These are phyloP conservation scores for Rhegmatorhina hoffmannsi DNA, from an alignment of 2,113 vertebrate species.

Conservation along the genomic window DNA sequence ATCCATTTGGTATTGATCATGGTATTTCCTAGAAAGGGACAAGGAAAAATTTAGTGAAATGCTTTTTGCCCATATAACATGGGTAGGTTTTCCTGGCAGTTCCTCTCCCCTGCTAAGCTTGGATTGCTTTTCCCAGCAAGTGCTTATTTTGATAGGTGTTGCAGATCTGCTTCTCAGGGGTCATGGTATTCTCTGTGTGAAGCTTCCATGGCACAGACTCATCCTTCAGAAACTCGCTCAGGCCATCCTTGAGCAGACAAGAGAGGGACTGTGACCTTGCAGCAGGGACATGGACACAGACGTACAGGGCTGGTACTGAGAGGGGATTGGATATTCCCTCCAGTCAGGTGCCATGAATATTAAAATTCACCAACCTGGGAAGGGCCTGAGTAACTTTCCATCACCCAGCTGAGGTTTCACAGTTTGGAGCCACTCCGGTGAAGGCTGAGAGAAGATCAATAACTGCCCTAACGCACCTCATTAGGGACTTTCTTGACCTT, in stretches of 20 bases:
- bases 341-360: neutral
- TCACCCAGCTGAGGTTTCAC: neutral
- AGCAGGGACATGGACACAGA: neutral
- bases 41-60: neutral
- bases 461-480: neutral
- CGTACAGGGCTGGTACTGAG: fast-evolving
- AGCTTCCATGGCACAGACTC: neutral
- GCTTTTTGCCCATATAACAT: neutral
- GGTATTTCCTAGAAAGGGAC: neutral
- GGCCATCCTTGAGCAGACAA: neutral
- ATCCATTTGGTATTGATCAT: neutral
- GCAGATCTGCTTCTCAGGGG: neutral
- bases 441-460: conserved; percentile 40
- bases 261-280: neutral
- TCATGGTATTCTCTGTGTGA: neutral
- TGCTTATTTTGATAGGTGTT: neutral
- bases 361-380: neutral
- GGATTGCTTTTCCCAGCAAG: neutral
- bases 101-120: neutral
- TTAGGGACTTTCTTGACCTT: conserved; percentile 34
- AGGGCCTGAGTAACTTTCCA: conserved; percentile 37
- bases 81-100: neutral
- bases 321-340: neutral
- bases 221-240: neutral
- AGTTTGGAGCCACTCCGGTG: neutral